Base-by-base conservation (phyloP, 2,888 invertebrate genomes). In the Ganaspis brasiliensis region DNA sequence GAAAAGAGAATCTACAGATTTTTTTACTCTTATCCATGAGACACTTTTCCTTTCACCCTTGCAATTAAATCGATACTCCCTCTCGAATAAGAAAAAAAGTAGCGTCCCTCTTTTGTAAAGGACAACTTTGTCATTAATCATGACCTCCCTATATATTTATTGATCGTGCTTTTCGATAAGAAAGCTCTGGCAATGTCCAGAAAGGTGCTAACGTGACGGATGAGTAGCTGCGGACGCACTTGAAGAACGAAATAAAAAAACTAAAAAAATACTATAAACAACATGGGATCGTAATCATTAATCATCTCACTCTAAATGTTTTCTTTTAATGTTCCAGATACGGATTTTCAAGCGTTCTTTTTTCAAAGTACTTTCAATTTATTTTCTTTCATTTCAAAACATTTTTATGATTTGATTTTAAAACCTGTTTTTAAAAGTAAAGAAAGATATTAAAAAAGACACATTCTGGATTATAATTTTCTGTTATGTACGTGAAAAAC, bases 71-170 rank as follows among this genome's bases (percentile, higher is more conserved):
- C 80, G 78, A 78, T 78, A 78, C 78, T 76, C 57, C 72, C 61
- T 56, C 37, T 72, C 5, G 35, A 73, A 45, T 16, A 45, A 73
- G 61, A 61, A 52, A 72, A n/a, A 31, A 55, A 61, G 61, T 45
- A 78, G 75, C 70, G 74, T 63, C 61, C 72, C 75, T 70, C 76
- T 78, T 75, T 63, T 63, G 45, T 52, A 74, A 55, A 75, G 73
- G 72, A 80, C 63, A 75, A 72, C 77, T 70, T 76, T 63, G 77
- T 81, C 79, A 78, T 81, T 81, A 79, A 81, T 81, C 81, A 79
- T 78, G 75, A 78, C 63, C 77, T 74, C 59, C 57, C 35, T 63
- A 72, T 72, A 72, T 40, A 59, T 77, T 70, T 74, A 81, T 81
- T 75, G 79, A 79, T 79, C 73, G 74, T 74, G 56, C 72, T 74